phyloP scores from a whole-genome alignment of 2,797 vertebrate genomes.

The Sebastolobus altivelis region DNA sequence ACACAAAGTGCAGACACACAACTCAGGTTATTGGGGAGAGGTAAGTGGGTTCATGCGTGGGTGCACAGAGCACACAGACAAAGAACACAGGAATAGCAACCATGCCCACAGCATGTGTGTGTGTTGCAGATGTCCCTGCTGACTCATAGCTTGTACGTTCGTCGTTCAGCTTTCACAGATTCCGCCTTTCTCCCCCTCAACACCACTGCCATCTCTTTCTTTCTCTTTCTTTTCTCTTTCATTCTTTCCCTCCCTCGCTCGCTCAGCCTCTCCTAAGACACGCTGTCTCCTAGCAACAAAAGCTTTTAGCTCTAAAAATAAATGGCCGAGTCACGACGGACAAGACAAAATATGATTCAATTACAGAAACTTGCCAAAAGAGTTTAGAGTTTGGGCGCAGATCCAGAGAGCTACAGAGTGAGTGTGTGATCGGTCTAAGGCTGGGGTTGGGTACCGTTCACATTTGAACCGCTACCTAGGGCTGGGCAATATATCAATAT shows the following conservation, averaged over 20 bases:
- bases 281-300: slow-evolving; percentile 87
- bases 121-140: slow-evolving; percentile 80
- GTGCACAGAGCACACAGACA: slow-evolving; percentile 75
- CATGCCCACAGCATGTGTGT: slow-evolving; percentile 63
- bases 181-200: slow-evolving; percentile 75
- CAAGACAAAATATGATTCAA: slow-evolving; percentile 76
- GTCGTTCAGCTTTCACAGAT: slow-evolving; percentile 82
- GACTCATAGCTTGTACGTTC: slow-evolving; percentile 82
- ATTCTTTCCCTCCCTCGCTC: slow-evolving; percentile 71
- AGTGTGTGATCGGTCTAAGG: slow-evolving; percentile 37
- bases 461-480: too few relatives aligned
- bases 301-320: slow-evolving; percentile 86
- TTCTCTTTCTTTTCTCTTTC: slow-evolving; percentile 56
- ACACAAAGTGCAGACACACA: slow-evolving; percentile 49
- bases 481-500: too few relatives aligned
- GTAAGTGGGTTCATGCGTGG: slow-evolving; percentile 83
- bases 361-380: slow-evolving; percentile 65
- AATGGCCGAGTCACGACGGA: slow-evolving; percentile 77
- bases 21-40: slow-evolving; percentile 74
- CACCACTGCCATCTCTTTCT: slow-evolving; percentile 65
- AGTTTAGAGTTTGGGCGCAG: slow-evolving; percentile 46
- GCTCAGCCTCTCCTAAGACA: slow-evolving; percentile 76
- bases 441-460: not conserved
- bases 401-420: slow-evolving; percentile 28
- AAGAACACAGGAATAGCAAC: slow-evolving; percentile 79